A percentile compares a stretch with the other conserved stretches of the same genome.
Evolutionary conservation across 2,888 invertebrate genomes (phyloP).

Genomic region (Nomada flava): DNA sequence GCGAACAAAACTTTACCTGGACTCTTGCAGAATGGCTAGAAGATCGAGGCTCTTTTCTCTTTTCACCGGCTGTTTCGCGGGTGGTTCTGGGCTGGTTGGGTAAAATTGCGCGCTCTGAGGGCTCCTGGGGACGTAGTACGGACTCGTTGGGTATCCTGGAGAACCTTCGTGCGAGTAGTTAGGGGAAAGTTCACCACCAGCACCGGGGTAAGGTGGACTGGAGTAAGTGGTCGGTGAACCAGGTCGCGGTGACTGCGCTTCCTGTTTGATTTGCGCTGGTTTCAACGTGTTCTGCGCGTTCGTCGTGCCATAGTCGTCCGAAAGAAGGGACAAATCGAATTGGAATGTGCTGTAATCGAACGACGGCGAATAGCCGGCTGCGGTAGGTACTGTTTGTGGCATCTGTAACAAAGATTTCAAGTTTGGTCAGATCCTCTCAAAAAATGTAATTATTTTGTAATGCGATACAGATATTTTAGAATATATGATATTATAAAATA

Average conservation of each 20-base stretch:
- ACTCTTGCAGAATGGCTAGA: constrained; percentile 81
- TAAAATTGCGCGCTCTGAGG: constrained; percentile 83
- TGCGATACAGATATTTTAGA: too few relatives aligned
- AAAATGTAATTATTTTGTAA: too few relatives aligned
- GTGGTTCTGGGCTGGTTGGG: constrained; percentile 80
- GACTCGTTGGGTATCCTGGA: constrained; percentile 82
- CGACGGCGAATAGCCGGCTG: constrained; percentile 89
- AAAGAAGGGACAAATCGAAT: constrained; percentile 90
- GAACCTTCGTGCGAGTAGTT: constrained; percentile 82
- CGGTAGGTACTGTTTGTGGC: constrained; percentile 93
- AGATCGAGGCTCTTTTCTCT: constrained; percentile 82
- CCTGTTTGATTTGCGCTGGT: constrained; percentile 85
- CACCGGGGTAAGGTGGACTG: constrained; percentile 79
- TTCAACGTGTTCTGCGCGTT: constrained; percentile 82
- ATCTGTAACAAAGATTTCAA: constrained; percentile 86
- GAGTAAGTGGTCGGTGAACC: constrained; percentile 79
- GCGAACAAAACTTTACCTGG: constrained; percentile 74
- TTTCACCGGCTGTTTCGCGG: constrained; percentile 79
- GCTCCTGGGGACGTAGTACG: constrained; percentile 82
- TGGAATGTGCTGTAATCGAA: constrained; percentile 89
- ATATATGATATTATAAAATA: too few relatives aligned
- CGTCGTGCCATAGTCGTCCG: constrained; percentile 84
- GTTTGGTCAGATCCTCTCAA: neutral
- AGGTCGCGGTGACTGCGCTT: constrained; percentile 84
- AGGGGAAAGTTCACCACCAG: constrained; percentile 77